Evolutionary conservation across 2,797 vertebrate species (phyloP).

Genomic region (Alca torda): DNA sequence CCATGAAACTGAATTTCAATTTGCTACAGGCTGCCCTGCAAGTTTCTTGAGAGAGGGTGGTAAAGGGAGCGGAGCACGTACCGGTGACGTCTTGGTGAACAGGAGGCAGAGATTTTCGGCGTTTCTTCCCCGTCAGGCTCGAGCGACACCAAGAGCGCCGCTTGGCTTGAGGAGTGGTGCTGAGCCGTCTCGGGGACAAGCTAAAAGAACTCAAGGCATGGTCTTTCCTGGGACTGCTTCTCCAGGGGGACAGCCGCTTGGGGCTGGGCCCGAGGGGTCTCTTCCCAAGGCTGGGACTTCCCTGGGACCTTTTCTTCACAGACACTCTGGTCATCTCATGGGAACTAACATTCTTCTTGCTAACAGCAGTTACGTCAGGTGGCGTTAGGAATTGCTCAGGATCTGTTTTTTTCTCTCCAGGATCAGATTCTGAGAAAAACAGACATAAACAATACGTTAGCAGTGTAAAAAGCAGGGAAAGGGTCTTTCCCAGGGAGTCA

Average conservation of each 20-base stretch:
- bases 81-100: conserved; percentile 65
- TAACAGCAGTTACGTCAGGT: neutral
- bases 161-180: neutral
- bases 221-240: neutral
- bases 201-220: neutral
- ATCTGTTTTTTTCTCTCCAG: neutral
- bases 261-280: neutral
- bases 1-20: neutral
- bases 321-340: neutral
- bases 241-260: neutral
- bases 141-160: conserved; percentile 71
- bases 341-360: neutral
- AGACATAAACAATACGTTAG: fast-evolving
- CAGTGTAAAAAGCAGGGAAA: fast-evolving
- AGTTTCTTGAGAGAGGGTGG: fast-evolving
- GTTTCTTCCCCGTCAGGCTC: conserved; percentile 64
- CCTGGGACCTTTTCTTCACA: neutral
- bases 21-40: neutral
- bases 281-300: neutral
- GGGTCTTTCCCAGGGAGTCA: too few species aligned
- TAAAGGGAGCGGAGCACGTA: neutral
- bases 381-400: neutral
- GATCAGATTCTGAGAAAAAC: neutral
- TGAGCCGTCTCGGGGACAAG: neutral
- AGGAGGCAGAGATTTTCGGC: conserved; percentile 69